Evolutionary conservation across 2,888 invertebrate species (phyloP), one percentile per base, ranked within the genome.

Genomic region (Bombyx huttoni): DNA sequence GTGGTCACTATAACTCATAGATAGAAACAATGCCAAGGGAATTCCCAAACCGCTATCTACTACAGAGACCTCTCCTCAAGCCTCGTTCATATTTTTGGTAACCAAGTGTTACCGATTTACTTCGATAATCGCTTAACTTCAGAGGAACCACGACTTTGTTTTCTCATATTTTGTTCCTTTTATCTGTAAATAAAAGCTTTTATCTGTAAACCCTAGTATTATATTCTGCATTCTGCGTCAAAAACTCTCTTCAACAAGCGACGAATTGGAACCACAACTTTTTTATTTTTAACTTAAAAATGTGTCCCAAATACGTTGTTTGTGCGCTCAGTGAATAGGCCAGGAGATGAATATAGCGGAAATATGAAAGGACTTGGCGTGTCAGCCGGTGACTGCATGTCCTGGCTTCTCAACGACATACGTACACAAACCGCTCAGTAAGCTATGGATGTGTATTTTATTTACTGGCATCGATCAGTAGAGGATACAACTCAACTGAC

Each of bases 291-390:
- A 50, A 52, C 55, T 54, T 52, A 56, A 53, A 63, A 64, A 61
- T 58, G 63, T 61, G 61, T 53, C 54, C 56, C 55, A 58, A 64
- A 63, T 60, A 60, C 61, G 60, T 54, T 56, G 45, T 57, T 58
- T 56, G 54, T 50, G 53, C 53, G 56, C 53, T 33, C 47, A 45
- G 55, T 64, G 63, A 64, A 64, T 61, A 58, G 60, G 55, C 52
- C 45, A 45, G 50, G 51, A 40, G 46, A 13, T 60, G 63, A 58
- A 62, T 58, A 13, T 7, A 47, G 33, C 55, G 48, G 45, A 49
- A 49, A 13, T 48, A 46, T 63, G 58, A 62, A 59, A 62, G 58
- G 61, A 58, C 49, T 48, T 52, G 54, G 33, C 35, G 47, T 52
- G 57, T 55, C 54, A 52, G 50, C 49, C 34, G 8, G 13, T 50